A percentile compares a stretch with the other conserved stretches of the same genome.
These are phyloP conservation scores for Yponomeuta sedellus DNA, from an alignment of 2,888 invertebrate genomes.

Conservation along the genomic window DNA sequence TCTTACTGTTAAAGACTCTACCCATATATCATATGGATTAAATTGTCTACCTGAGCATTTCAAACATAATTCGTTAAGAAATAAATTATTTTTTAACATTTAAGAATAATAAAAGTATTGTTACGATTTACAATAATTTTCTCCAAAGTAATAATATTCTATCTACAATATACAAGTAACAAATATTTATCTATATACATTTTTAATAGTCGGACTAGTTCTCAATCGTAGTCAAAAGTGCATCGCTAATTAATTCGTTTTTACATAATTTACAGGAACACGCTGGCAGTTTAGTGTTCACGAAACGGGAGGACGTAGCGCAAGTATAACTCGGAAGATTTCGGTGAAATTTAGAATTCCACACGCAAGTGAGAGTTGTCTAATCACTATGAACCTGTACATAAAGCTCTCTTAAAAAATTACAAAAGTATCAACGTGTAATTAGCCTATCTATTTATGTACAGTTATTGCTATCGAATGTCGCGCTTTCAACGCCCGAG, in stretches of 20 bases:
- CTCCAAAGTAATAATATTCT: conserved; percentile 71
- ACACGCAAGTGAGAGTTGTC: conserved; percentile 37
- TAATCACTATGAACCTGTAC: conserved; percentile 54
- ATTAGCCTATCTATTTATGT: conserved; percentile 72
- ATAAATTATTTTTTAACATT: conserved; percentile 60
- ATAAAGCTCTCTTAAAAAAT: conserved; percentile 74
- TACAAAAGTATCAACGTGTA: conserved; percentile 60
- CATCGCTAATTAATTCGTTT: conserved; percentile 36
- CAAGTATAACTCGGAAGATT: conserved; percentile 47
- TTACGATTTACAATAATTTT: conserved; percentile 64
- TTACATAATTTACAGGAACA: conserved; percentile 66
- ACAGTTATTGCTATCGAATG: conserved; percentile 73
- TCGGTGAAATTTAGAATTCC: conserved; percentile 70
- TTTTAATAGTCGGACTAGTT: conserved; percentile 73
- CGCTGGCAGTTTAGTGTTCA: conserved; percentile 23
- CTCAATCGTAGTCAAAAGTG: conserved; percentile 62
- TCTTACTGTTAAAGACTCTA: conserved; percentile 29
- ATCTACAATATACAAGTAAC: conserved; percentile 77
- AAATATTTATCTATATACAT: conserved; percentile 75
- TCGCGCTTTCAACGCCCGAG: conserved; percentile 69
- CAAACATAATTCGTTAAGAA: conserved; percentile 55
- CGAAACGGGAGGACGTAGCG: conserved; percentile 15
- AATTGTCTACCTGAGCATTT: conserved; percentile 54
- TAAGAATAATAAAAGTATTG: conserved; percentile 55
- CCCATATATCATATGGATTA: conserved; percentile 14